phyloP scores from a whole-genome alignment of 2,113 vertebrate genomes.

The Microtus oregoni region DNA sequence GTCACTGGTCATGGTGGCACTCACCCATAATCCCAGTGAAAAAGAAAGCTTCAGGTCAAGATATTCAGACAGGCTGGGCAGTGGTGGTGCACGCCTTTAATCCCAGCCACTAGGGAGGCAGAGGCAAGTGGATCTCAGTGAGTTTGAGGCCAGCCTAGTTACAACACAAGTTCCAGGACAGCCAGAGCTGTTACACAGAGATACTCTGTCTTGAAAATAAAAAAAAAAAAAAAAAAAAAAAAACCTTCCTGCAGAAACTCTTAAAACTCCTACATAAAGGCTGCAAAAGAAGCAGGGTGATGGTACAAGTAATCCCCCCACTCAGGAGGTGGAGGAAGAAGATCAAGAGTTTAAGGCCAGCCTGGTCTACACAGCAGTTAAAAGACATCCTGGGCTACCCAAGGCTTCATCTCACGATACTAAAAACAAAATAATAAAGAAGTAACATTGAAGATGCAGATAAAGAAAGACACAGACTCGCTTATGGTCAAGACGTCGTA shows the following conservation, averaged over 20 bases:
- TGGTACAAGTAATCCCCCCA: neutral
- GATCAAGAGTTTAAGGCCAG: neutral
- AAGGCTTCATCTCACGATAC: neutral
- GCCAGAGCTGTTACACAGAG: no score
- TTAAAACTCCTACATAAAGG: neutral
- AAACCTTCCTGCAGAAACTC: neutral
- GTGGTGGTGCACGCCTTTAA: no score
- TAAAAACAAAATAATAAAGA: neutral
- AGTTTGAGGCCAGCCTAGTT: no score
- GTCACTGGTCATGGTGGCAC: neutral
- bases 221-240: no score
- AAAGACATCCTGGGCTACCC: neutral
- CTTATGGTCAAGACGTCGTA: neutral
- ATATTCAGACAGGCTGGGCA: neutral
- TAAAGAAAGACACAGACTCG: neutral
- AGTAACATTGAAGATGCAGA: neutral
- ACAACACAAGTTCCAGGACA: no score
- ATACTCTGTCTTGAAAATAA: no score
- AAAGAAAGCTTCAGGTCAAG: neutral
- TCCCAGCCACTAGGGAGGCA: no score
- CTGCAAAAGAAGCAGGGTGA: neutral
- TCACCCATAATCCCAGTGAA: neutral
- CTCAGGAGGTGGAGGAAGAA: neutral
- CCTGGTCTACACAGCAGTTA: neutral
- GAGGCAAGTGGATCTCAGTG: no score